phyloP scores from a whole-genome alignment of 2,113 vertebrate genomes.

The Turnix velox region DNA sequence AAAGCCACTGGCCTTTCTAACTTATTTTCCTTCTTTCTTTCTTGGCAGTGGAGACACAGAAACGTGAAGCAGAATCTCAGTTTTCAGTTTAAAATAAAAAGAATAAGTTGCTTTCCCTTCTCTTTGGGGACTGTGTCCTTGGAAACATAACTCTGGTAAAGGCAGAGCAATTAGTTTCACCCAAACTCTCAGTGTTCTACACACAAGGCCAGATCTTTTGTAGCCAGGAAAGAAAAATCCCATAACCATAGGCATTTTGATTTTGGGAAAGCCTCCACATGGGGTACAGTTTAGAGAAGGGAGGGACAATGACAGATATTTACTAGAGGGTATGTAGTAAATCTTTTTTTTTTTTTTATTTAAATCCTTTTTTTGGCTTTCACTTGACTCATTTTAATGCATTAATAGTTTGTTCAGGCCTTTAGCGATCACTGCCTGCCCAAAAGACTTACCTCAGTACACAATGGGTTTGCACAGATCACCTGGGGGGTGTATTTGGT shows the following conservation, averaged over 20 bases:
- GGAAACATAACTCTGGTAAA: not conserved
- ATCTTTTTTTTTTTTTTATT: not conserved
- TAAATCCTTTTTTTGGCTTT: not conserved
- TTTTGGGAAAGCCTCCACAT: not conserved
- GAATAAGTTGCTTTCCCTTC: not conserved
- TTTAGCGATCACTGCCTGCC: not conserved
- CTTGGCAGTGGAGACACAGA: not conserved
- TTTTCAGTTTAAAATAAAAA: conserved; percentile 40
- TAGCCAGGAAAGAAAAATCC: not conserved
- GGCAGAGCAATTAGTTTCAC: not conserved
- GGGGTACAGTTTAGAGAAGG: not conserved
- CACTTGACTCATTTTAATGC: not conserved
- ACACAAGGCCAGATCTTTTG: not conserved
- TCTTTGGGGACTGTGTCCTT: not conserved
- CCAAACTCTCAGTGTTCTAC: not conserved
- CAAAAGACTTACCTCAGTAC: not conserved
- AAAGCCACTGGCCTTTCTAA: not conserved
- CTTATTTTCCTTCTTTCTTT: not conserved
- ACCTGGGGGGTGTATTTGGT: not conserved
- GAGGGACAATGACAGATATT: not conserved
- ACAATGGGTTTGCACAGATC: not conserved
- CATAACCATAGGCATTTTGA: not conserved
- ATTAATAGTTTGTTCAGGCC: not conserved
- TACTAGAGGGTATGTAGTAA: not conserved
- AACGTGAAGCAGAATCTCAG: not conserved